These are phyloP conservation scores for Leptopilina syphax DNA, from an alignment of 2,888 invertebrate genomes.

Conservation along the genomic window DNA sequence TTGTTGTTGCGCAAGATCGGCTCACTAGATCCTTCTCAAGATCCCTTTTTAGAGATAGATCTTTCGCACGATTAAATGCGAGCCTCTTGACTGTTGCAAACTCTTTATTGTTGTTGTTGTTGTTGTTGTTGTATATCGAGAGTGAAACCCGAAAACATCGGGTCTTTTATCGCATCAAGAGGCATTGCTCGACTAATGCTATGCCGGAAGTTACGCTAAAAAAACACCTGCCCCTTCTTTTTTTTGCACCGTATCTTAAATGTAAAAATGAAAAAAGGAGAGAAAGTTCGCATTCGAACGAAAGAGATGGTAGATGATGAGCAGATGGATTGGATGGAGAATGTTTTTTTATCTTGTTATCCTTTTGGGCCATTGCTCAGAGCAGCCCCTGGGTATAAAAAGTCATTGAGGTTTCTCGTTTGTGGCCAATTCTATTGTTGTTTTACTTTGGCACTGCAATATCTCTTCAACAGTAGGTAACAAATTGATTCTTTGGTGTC, in stretches of 20 bases:
- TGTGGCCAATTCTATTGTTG: slow-evolving; percentile 31
- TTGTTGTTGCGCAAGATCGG: slow-evolving; percentile 29
- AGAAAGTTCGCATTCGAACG: slow-evolving; percentile 2
- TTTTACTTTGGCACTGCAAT: not conserved
- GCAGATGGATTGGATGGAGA: slow-evolving; percentile 27
- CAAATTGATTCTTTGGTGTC: slow-evolving; percentile 26
- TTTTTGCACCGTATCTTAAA: slow-evolving; percentile 13
- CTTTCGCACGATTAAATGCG: slow-evolving; percentile 16
- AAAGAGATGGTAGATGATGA: slow-evolving; percentile 23
- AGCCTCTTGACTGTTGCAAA: slow-evolving; percentile 26
- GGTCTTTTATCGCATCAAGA: slow-evolving; percentile 14
- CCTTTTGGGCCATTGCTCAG: slow-evolving; percentile 6
- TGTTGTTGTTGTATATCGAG: too few relatives aligned
- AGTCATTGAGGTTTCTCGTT: slow-evolving; percentile 23
- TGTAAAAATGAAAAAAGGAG: not conserved
- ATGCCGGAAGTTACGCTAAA: slow-evolving; percentile 34
- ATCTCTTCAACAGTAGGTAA: not conserved
- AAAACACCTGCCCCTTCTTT: slow-evolving; percentile 21
- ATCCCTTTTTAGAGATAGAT: slow-evolving; percentile 35
- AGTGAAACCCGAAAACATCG: slow-evolving; percentile 16
- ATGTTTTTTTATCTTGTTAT: slow-evolving; percentile 29
- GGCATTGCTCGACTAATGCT: slow-evolving; percentile 28
- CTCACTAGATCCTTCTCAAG: slow-evolving; percentile 16
- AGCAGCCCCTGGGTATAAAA: slow-evolving; percentile 11
- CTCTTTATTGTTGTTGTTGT: not conserved